These are phyloP conservation scores for Chrysemys picta DNA, from an alignment of 2,113 vertebrate species.

Conservation along the genomic window DNA sequence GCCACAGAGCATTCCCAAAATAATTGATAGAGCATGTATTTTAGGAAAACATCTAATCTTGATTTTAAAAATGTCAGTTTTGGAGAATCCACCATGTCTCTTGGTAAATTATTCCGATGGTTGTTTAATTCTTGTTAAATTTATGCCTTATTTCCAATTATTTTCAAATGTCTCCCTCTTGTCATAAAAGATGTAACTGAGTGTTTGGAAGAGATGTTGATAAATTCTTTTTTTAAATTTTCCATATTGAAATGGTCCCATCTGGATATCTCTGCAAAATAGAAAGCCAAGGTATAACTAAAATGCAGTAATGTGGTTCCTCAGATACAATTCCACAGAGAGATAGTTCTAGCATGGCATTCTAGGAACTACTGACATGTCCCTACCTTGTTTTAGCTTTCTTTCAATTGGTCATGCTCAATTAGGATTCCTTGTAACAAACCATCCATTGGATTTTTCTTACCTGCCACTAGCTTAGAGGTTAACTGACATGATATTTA, in stretches of 20 bases:
- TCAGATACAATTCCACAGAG: neutral
- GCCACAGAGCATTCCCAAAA: neutral
- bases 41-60: neutral
- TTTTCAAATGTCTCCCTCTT: neutral
- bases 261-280: neutral
- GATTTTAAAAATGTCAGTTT: neutral
- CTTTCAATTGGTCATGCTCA: neutral
- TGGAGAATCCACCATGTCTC: neutral
- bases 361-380: rapidly evolving
- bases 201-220: neutral
- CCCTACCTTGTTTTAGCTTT: neutral
- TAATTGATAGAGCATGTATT: neutral
- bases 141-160: neutral
- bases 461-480: neutral
- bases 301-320: neutral
- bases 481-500: neutral
- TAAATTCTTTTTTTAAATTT: neutral
- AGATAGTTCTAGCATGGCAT: neutral
- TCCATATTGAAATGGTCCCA: neutral
- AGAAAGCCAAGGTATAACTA: neutral
- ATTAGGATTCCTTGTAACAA: neutral
- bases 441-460: neutral
- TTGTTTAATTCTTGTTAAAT: neutral
- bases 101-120: neutral
- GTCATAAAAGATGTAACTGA: neutral